Conservation (phyloP, 2,113 vertebrate species). For the Scortum barcoo region DNA sequence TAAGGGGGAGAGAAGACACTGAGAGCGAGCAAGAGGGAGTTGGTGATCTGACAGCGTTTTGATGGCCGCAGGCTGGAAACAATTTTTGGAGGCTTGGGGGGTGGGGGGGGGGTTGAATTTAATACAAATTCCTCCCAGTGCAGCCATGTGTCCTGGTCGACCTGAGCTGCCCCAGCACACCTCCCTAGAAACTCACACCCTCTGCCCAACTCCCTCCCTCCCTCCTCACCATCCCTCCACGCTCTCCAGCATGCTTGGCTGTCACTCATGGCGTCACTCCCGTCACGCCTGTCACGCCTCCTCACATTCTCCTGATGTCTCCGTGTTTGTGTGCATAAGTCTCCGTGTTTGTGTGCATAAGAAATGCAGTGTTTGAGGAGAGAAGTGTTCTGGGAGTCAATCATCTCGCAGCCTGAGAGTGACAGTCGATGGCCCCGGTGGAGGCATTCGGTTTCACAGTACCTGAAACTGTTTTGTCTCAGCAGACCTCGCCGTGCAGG, state of each 20-base stretch:
- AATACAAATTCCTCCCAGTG: conserved; percentile 74
- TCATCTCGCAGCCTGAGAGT: conserved; percentile 50
- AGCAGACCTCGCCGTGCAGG: conserved; percentile 32
- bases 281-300: conserved; percentile 44
- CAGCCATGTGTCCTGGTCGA: conserved; percentile 64
- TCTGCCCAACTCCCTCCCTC: conserved; percentile 21
- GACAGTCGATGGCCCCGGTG: conserved; percentile 56
- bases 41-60: conserved; percentile 74
- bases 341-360: conserved; percentile 69
- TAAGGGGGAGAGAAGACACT: conserved; percentile 46
- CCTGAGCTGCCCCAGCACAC: conserved; percentile 64
- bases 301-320: conserved; percentile 55
- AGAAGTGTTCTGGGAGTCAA: conserved; percentile 62
- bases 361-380: conserved; percentile 56
- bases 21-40: conserved; percentile 24
- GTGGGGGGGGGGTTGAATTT: conserved; percentile 57
- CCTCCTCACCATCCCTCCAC: conserved; percentile 23
- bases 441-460: conserved; percentile 63
- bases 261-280: conserved; percentile 76
- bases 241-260: conserved; percentile 48
- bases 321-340: conserved; percentile 69
- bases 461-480: conserved; percentile 68
- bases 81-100: conserved; percentile 74
- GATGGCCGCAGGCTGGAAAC: conserved; percentile 79
- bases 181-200: conserved; percentile 63